Percentiles rank a stretch among this genome's conserved stretches.
Conservation (phyloP, 2,113 vertebrate species). For the Pelecanoides urinatrix region DNA sequence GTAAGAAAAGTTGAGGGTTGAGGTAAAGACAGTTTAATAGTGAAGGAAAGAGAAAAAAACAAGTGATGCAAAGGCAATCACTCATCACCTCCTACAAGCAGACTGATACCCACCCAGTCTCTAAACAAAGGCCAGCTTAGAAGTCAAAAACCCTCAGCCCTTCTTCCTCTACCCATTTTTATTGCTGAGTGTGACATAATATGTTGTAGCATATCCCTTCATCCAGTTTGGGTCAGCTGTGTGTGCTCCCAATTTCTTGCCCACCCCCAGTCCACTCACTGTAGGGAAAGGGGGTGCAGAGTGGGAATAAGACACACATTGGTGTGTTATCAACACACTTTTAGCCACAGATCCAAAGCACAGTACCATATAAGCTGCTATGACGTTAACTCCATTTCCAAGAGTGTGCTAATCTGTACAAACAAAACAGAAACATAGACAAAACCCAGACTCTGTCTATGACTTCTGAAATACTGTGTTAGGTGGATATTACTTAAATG, state of each 20-base stretch:
- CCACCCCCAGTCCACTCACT: neutral
- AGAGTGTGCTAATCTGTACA: neutral
- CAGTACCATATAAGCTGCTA: neutral
- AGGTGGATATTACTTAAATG: neutral
- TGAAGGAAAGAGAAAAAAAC: neutral
- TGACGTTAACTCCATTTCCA: neutral
- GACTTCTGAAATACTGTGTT: neutral
- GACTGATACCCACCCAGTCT: neutral
- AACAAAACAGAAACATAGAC: neutral
- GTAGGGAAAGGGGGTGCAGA: neutral
- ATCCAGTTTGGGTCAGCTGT: neutral
- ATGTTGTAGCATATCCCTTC: neutral
- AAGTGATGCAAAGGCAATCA: neutral
- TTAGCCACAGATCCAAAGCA: neutral
- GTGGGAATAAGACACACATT: neutral
- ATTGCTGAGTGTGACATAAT: neutral
- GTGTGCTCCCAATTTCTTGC: neutral
- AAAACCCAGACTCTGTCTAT: neutral
- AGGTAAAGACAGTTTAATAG: neutral
- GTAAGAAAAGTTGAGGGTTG: accelerated
- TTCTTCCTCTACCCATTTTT: neutral
- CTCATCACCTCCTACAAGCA: neutral
- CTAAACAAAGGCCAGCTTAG: neutral
- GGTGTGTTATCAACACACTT: neutral
- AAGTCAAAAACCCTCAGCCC: neutral